Conservation (phyloP, 2,797 vertebrate species). For the Schizopygopsis malacanthus region DNA sequence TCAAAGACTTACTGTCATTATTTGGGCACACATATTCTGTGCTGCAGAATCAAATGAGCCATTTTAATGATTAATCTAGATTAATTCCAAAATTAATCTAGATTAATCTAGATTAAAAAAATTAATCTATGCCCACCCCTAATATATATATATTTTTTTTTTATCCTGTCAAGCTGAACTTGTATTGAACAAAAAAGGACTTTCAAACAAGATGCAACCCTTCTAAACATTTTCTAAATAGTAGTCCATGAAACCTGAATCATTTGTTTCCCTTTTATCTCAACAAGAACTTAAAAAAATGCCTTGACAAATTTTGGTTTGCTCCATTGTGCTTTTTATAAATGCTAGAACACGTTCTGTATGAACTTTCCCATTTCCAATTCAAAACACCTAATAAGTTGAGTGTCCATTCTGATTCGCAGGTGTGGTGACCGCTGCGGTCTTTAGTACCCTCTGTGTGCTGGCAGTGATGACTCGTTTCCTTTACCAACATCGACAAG, state of each 20-base stretch:
- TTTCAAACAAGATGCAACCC: background rate
- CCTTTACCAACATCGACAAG: slow-evolving; percentile 85
- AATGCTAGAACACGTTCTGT: background rate
- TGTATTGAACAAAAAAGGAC: background rate
- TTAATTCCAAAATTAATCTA: no score
- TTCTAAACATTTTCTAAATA: background rate
- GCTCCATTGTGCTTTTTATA: background rate
- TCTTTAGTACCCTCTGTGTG: slow-evolving; percentile 84
- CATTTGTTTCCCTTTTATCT: background rate
- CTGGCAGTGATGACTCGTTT: slow-evolving; percentile 83
- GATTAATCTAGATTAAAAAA: no score
- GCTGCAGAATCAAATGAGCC: no score
- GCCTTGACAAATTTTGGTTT: background rate
- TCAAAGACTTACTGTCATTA: no score
- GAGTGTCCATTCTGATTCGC: slow-evolving; percentile 4
- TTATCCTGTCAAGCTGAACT: background rate
- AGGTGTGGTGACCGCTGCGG: slow-evolving; percentile 87
- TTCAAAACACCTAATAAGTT: background rate
- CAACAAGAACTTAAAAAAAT: background rate
- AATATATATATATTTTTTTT: background rate
- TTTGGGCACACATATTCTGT: no score
- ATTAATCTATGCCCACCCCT: no score
- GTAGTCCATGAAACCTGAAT: background rate
- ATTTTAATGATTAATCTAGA: no score
- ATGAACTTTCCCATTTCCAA: background rate